Evolutionary conservation across 2,113 vertebrate genomes (phyloP), one percentile per base, ranked within the genome.

Genomic region (Sylvia atricapilla): DNA sequence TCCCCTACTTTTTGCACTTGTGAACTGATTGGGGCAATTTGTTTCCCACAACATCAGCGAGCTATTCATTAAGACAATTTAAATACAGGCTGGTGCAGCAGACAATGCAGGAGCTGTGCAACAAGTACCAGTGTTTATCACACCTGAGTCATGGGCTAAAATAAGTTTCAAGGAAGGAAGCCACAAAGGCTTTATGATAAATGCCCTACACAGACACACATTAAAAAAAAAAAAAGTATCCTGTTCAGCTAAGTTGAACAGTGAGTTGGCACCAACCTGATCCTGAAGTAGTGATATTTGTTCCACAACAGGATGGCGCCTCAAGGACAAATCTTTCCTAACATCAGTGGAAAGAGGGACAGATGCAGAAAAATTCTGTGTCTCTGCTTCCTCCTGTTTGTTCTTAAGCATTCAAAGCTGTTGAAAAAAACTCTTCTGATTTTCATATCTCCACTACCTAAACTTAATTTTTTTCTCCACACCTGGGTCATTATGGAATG

Each of bases 121-220:
- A 64, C 43, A 92, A 91, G 27, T 53, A 81, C 23, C 31, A 73
- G 28, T 69, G 82, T 93, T 94, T 96, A 90, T 37, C 85, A 67
- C 1, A 6, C 67, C 82, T 86, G 81, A 95, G 58, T 94, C 95
- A 96, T 6, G 2, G 15, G 28, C 53, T 96, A 95, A 96, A 96
- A 90, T 83, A 93, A 90, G 66, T 49, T 69, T 68, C 46, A 90
- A 93, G 90, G 83, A 96, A 96, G 94, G 90, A 96, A 94, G 20
- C 41, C 69, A 83, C 37, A 83, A 80, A 73, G 20, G 22, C 22
- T 73, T 85, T 76, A 64, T 82, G 53, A 66, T 87, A 90, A 94
- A 68, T 72, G n/a, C 22, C 18, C 62, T 47, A 60, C 22, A 56
- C 5, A 28, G 70, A 62, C 5, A 17, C 50, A 35, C 27, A 44